Conservation (phyloP, 2,888 invertebrate species). For the Geophilus truncorum region DNA sequence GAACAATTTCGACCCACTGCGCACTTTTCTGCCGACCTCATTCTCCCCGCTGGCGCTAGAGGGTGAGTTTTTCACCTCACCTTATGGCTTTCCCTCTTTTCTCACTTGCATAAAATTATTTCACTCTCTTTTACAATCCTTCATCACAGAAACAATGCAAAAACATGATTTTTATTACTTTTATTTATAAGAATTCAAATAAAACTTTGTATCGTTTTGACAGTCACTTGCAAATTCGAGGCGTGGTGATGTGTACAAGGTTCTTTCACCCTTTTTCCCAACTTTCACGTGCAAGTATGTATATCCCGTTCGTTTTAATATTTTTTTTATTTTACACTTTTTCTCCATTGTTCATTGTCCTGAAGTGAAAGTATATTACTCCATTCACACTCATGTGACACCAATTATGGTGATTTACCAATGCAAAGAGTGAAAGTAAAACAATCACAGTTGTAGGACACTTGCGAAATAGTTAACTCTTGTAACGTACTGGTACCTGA, state of each 20-base stretch:
- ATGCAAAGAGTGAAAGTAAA: neutral
- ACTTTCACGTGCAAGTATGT: neutral
- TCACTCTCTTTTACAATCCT: neutral
- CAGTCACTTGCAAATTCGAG: neutral
- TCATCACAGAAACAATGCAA: neutral
- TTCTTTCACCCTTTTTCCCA: neutral
- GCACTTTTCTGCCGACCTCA: neutral
- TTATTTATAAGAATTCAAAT: too few species aligned
- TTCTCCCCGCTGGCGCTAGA: neutral
- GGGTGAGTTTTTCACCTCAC: neutral
- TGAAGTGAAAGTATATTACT: neutral
- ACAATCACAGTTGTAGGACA: neutral
- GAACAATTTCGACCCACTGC: neutral
- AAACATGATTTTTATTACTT: too few species aligned
- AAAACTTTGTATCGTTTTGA: too few species aligned
- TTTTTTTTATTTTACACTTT: neutral
- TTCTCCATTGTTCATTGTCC: neutral
- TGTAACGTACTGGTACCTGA: too few species aligned
- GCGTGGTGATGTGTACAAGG: neutral
- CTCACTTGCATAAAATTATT: neutral
- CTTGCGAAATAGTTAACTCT: neutral
- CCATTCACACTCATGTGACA: neutral
- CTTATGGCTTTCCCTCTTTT: neutral
- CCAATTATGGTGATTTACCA: neutral
- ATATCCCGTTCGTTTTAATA: neutral